These are phyloP conservation scores for Sminthurinus aureus DNA, from an alignment of 2,888 invertebrate species.

Conservation along the genomic window DNA sequence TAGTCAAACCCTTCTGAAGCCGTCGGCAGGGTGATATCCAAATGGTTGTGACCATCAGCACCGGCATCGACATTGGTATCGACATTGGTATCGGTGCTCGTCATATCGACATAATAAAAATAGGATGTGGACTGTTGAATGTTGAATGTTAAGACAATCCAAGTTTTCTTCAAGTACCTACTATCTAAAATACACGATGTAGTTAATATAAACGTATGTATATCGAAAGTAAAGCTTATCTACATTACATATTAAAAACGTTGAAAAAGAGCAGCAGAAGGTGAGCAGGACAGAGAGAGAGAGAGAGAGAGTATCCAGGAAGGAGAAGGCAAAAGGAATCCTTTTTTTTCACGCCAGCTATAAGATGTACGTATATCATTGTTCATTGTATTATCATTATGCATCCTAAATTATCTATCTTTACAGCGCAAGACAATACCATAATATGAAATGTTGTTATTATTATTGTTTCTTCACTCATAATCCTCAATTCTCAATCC, in stretches of 20 bases:
- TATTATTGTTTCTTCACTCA: too few species aligned
- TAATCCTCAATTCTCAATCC: too few species aligned
- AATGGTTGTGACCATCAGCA: background rate
- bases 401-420: background rate
- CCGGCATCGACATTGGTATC: too few species aligned
- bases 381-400: background rate
- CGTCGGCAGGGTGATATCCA: background rate
- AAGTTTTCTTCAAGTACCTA: slow-evolving; percentile 16
- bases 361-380: background rate
- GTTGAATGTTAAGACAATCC: slow-evolving; percentile 15
- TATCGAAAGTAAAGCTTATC: too few species aligned
- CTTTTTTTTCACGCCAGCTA: slow-evolving; percentile 10
- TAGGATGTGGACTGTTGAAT: background rate
- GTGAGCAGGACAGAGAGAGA: slow-evolving; percentile 40
- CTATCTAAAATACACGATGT: too few species aligned
- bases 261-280: slow-evolving; percentile 34
- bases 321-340: slow-evolving; percentile 14
- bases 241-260: too few species aligned
- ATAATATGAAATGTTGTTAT: too few species aligned
- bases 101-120: background rate
- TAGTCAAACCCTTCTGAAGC: too few species aligned
- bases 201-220: too few species aligned
- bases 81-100: too few species aligned
- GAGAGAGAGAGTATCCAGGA: background rate
- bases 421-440: too few species aligned